Evolutionary conservation across 2,113 vertebrate species (phyloP).

Genomic region (Pipra filicauda): DNA sequence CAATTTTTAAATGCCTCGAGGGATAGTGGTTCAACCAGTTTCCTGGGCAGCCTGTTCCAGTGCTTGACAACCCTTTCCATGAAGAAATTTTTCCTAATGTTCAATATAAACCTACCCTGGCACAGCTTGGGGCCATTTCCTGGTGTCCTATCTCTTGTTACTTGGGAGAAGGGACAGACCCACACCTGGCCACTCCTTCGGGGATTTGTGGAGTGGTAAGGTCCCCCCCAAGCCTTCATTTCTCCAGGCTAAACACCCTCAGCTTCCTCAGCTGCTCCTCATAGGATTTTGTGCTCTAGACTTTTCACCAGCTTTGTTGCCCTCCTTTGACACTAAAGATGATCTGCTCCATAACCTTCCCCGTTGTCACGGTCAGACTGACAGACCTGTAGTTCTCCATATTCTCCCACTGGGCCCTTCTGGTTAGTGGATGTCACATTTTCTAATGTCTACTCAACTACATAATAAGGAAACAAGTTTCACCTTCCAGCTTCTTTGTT

Average conservation of each 20-base stretch:
- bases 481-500: not conserved
- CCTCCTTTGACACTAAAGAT: not conserved
- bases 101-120: no score
- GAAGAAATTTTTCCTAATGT: not conserved
- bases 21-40: not conserved
- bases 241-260: not conserved
- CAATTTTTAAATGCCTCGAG: not conserved
- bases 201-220: not conserved
- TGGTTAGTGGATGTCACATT: not conserved
- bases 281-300: not conserved
- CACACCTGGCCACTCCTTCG: not conserved
- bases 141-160: accelerated
- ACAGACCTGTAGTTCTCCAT: not conserved
- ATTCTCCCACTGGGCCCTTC: not conserved
- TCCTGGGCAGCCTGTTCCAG: not conserved
- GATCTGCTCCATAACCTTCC: not conserved
- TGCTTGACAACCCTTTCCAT: not conserved
- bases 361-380: accelerated
- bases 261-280: not conserved
- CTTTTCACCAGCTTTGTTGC: not conserved
- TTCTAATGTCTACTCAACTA: not conserved
- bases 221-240: not conserved
- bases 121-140: not conserved
- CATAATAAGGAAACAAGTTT: not conserved
- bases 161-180: not conserved